Conservation (phyloP, 1,140 invertebrate species). For the Zophobas morio region DNA sequence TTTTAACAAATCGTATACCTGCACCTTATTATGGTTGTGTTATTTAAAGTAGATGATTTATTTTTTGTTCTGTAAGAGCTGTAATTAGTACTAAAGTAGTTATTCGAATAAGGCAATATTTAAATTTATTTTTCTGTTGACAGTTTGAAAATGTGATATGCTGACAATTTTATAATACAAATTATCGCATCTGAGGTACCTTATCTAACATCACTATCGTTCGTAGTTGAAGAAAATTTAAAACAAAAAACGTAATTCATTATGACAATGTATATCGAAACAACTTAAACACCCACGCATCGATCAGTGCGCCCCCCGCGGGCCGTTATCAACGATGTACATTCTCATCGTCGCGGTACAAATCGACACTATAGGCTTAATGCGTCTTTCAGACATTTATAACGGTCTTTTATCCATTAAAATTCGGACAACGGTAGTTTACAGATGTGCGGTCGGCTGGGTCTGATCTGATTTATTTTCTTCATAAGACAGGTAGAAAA, state of each 20-base stretch:
- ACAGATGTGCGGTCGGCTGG: constrained; percentile 45
- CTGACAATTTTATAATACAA: constrained; percentile 62
- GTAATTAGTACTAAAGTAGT: constrained; percentile 48
- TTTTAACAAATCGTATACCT: constrained; percentile 44
- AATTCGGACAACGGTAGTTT: constrained; percentile 43
- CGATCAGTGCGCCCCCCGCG: constrained; percentile 1
- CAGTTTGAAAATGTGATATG: constrained; percentile 62
- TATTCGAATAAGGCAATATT: constrained; percentile 61
- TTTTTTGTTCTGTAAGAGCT: constrained; percentile 47
- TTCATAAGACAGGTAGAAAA: constrained; percentile 27
- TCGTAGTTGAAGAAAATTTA: constrained; percentile 45
- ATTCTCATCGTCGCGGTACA: constrained; percentile 37
- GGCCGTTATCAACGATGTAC: constrained; percentile 32
- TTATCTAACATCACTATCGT: constrained; percentile 58
- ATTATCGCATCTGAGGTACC: constrained; percentile 58
- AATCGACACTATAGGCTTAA: constrained; percentile 41
- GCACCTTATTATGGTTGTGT: constrained; percentile 51
- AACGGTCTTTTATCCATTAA: constrained; percentile 45
- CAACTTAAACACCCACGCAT: constrained; percentile 22
- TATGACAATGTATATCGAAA: constrained; percentile 38
- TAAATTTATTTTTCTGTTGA: constrained; percentile 56
- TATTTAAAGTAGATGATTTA: constrained; percentile 48
- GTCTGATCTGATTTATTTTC: constrained; percentile 56
- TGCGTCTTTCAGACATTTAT: constrained; percentile 41
- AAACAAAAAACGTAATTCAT: constrained; percentile 37